These are phyloP conservation scores for Pissodes strobi DNA, from an alignment of 1,140 invertebrate genomes.

Conservation along the genomic window DNA sequence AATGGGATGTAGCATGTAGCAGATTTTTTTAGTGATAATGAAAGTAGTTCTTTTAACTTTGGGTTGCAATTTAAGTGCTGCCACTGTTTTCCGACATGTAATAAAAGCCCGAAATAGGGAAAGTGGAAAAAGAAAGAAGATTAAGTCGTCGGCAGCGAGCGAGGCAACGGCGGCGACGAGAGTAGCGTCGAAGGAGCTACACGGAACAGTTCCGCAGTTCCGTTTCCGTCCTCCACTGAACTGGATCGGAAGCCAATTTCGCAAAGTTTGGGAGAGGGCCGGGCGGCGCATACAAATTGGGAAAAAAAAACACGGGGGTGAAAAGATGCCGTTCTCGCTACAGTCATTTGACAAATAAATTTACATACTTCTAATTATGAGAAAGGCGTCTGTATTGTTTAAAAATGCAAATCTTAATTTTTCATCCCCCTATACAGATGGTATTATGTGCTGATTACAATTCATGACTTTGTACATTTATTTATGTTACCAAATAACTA, in stretches of 20 bases:
- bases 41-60: no score
- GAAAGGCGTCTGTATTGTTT: no score
- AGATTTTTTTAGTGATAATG: no score
- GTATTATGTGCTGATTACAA: no score
- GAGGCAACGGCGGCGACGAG: constrained; percentile 1
- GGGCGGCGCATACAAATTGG: constrained; percentile 57
- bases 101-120: constrained; percentile 56
- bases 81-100: constrained; percentile 23
- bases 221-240: constrained; percentile 57
- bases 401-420: no score
- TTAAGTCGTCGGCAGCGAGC: constrained; percentile 56
- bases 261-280: constrained; percentile 56
- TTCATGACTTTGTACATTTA: no score
- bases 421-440: no score
- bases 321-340: no score
- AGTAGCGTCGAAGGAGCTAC: neutral
- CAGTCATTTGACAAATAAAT: constrained; percentile 7
- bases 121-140: constrained; percentile 68
- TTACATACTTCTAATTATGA: no score
- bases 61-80: no score
- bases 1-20: no score
- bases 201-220: constrained; percentile 38
- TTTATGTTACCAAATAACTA: no score
- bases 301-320: constrained; percentile 31
- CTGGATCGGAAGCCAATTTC: constrained; percentile 57